Conservation (phyloP, 2,888 invertebrate species). For the Tuta absoluta region DNA sequence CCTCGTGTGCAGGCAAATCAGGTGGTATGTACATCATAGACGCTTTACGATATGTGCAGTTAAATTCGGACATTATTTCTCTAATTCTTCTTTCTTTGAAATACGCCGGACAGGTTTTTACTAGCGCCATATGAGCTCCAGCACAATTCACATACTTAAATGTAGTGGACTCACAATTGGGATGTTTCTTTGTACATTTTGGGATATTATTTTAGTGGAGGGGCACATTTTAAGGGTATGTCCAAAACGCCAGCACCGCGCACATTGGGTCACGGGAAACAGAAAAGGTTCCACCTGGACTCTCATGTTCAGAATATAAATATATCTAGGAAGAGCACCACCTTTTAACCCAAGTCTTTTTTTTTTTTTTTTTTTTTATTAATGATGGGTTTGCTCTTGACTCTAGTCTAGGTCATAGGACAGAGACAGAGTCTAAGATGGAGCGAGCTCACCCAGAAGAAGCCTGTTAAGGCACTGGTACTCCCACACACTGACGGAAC, state of each 20-base stretch:
- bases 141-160: slow-evolving; percentile 34
- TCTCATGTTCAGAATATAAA: background rate
- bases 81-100: slow-evolving; percentile 34
- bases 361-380: no score
- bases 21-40: slow-evolving; percentile 23
- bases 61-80: slow-evolving; percentile 35
- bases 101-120: slow-evolving; percentile 32
- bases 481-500: no score
- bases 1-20: background rate
- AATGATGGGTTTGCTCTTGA: no score
- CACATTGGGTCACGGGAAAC: slow-evolving; percentile 27
- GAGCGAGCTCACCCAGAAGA: no score
- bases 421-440: no score
- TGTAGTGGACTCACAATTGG: background rate
- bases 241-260: slow-evolving; percentile 32
- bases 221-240: slow-evolving; percentile 30
- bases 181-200: slow-evolving; percentile 32
- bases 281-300: background rate
- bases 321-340: background rate
- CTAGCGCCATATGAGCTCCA: slow-evolving; percentile 33
- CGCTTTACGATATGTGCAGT: slow-evolving; percentile 35
- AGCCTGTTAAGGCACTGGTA: no score
- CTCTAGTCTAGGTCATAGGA: no score
- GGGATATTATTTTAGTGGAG: slow-evolving; percentile 29
- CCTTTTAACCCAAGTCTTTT: background rate